Evolutionary conservation across 2,113 vertebrate species (phyloP).

Genomic region (Climacteris rufus): DNA sequence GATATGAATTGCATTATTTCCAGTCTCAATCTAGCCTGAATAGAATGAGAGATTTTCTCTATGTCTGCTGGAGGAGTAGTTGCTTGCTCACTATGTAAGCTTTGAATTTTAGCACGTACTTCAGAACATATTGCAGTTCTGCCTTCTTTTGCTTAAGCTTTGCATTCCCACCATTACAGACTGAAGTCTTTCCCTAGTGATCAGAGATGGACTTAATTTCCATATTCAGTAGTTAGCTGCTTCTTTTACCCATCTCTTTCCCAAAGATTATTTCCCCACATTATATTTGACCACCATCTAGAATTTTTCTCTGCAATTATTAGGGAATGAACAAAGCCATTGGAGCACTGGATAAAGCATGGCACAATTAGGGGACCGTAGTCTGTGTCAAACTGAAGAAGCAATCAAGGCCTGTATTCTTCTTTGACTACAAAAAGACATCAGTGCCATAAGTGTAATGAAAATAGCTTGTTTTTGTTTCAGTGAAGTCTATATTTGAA

Average conservation of each 20-base stretch:
- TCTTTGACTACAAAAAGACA: not conserved
- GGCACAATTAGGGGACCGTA: not conserved
- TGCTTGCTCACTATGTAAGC: not conserved
- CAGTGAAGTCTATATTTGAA: not conserved
- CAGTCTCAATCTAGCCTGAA: not conserved
- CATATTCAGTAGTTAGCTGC: not conserved
- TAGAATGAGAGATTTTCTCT: not conserved
- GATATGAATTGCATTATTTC: constrained; percentile 8
- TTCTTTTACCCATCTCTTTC: not conserved
- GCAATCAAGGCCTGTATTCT: not conserved
- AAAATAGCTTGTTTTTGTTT: not conserved
- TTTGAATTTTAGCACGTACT: not conserved
- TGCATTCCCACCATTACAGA: not conserved
- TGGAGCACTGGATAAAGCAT: not conserved
- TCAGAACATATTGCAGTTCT: not conserved
- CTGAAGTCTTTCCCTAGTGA: not conserved
- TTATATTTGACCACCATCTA: not conserved
- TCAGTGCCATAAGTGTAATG: not conserved
- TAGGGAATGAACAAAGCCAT: not conserved
- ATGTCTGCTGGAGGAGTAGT: not conserved
- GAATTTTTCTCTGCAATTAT: not conserved
- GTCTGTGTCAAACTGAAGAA: not conserved
- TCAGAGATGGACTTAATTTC: not conserved
- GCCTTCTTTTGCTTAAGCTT: not conserved
- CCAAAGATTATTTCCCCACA: not conserved